These are phyloP conservation scores for Cynodonichthys magdalenae DNA, from an alignment of 2,797 vertebrate species.

Conservation along the genomic window DNA sequence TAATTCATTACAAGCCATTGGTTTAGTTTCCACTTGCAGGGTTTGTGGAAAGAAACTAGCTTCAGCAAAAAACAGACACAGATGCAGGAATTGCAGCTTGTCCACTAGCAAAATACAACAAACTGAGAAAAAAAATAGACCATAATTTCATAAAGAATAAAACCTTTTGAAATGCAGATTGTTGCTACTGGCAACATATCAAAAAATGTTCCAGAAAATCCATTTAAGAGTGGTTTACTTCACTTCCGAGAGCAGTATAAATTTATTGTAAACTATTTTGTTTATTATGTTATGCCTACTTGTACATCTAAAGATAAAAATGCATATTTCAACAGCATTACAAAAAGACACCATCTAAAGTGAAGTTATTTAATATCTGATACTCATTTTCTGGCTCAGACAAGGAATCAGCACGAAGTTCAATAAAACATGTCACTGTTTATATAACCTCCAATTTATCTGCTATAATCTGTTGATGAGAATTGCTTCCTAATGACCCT, in stretches of 20 bases:
- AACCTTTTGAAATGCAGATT: constrained; percentile 64
- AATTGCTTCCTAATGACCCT: constrained; percentile 28
- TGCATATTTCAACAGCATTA: not conserved
- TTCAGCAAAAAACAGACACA: constrained; percentile 32
- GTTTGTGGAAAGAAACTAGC: constrained; percentile 14
- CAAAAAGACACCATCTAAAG: not conserved
- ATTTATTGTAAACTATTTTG: constrained; percentile 21
- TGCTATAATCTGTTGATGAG: constrained; percentile 24
- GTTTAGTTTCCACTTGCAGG: constrained; percentile 37
- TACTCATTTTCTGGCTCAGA: not conserved
- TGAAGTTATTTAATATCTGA: not conserved
- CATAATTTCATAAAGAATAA: constrained; percentile 38
- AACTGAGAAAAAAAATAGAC: constrained; percentile 51
- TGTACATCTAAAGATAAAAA: not conserved
- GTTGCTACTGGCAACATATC: constrained; percentile 54
- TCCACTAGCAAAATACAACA: constrained; percentile 29
- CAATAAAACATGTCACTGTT: not conserved
- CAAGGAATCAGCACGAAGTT: not conserved
- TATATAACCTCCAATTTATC: constrained; percentile 11
- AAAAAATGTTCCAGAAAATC: constrained; percentile 30
- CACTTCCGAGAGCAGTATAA: constrained; percentile 10
- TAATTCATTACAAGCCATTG: constrained; percentile 20
- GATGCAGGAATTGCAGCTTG: constrained; percentile 29
- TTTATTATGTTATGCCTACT: not conserved
- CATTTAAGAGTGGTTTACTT: constrained; percentile 12